Evolutionary conservation across 1,140 invertebrate genomes (phyloP), one percentile per base, ranked within the genome.

Genomic region (Arion vulgaris): DNA sequence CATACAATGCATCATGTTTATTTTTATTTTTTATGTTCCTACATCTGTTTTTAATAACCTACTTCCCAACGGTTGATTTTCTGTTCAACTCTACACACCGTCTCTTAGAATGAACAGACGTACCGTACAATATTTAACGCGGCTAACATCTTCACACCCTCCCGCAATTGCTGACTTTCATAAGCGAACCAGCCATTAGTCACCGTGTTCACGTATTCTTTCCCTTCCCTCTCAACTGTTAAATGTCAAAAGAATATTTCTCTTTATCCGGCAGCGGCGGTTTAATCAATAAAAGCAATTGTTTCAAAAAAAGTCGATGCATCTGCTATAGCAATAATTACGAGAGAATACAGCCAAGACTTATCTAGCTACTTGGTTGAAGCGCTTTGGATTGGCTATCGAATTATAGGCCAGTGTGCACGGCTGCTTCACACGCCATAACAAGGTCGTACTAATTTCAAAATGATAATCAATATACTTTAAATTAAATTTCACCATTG

Each of bases 361-460:
- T 69, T 69, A 69, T 69, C 68, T 69, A 69, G 68, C 15, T 4
- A 69, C 68, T 1, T 57, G 51, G 36, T 69, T 34, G 34, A 34
- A 69, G 68, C 68, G 68, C 36, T 69, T 69, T 9, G 36, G n/a
- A 69, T 69, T 36, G 11, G 23, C 32, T 69, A 69, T 69, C 34
- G 68, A 69, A 69, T 69, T 69, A 36, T 69, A 69, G 32, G 68
- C 68, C 32, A 69, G 68, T 69, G 68, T 69, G 68, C 68, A 69
- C 68, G 68, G 32, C 9, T 36, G 68, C 68, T 36, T 28, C 9
- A 38, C 36, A 38, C 36, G 68, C 36, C 11, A 69, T 1, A 69
- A 69, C n/a, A 69, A 69, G 68, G 68, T 19, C 36, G 36, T 28
- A 38, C 15, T 23, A 28, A 34, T 23, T 34, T 38, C 15, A 69